Percentiles rank a stretch among this genome's conserved stretches.
phyloP scores from a whole-genome alignment of 2,113 vertebrate species.

The Orthonyx spaldingii region DNA sequence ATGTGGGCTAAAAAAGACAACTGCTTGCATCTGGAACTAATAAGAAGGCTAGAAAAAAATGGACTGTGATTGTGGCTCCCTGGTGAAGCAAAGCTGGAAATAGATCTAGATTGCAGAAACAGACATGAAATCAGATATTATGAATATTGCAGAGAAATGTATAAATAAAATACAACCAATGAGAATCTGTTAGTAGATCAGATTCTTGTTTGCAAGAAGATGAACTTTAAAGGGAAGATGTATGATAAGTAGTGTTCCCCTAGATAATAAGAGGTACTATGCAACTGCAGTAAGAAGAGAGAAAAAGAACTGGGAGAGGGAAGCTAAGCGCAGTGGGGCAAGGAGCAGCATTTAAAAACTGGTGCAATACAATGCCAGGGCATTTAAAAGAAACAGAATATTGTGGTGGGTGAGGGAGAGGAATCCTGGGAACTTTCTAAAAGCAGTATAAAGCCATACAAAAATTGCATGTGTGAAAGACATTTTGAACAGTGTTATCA shows the following conservation, averaged over 20 bases:
- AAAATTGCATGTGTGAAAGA: background rate
- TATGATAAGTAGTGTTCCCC: background rate
- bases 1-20: background rate
- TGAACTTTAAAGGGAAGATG: background rate
- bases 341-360: background rate
- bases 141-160: background rate
- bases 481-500: background rate
- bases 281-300: background rate
- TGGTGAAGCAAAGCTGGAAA: background rate
- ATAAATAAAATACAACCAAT: background rate
- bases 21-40: background rate
- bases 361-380: background rate
- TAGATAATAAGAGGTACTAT: background rate
- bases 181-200: background rate
- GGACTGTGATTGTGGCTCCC: background rate
- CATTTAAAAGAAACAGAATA: background rate
- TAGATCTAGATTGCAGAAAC: background rate
- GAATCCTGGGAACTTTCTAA: background rate
- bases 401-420: background rate
- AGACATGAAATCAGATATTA: background rate
- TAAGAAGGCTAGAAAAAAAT: background rate
- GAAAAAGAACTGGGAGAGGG: background rate
- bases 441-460: background rate
- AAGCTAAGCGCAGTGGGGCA: background rate
- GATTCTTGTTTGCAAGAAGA: background rate